Percentiles rank a stretch among this genome's conserved stretches.
phyloP scores from a whole-genome alignment of 2,888 invertebrate genomes.

The Andrena camellia region DNA sequence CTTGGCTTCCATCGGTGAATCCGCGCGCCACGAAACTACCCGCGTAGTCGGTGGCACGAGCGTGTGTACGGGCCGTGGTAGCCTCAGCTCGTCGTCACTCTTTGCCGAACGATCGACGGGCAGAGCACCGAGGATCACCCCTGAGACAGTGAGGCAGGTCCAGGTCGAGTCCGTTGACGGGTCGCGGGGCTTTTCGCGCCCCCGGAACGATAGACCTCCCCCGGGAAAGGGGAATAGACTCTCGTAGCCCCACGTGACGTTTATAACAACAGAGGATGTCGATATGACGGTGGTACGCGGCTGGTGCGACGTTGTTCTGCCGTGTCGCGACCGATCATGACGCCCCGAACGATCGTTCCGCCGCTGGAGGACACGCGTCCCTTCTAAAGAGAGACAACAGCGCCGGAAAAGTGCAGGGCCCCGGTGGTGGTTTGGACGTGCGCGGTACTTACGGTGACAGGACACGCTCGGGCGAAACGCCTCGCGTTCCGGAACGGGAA shows the following conservation, averaged over 20 bases:
- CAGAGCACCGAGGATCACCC: conserved; percentile 30
- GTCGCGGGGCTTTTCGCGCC: not conserved
- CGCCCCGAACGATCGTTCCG: conserved; percentile 29
- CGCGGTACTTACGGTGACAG: conserved; percentile 41
- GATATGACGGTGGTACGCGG: conserved; percentile 36
- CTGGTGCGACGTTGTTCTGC: conserved; percentile 46
- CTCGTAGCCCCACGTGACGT: conserved; percentile 15
- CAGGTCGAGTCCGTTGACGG: conserved; percentile 35
- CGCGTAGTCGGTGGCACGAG: conserved; percentile 40
- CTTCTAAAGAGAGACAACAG: not conserved
- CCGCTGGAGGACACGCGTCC: conserved; percentile 36
- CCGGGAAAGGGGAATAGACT: not conserved
- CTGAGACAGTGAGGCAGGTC: conserved; percentile 58
- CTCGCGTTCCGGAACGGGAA: too few relatives aligned
- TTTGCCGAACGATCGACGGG: conserved; percentile 42
- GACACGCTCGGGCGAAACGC: conserved; percentile 24
- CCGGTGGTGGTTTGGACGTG: conserved; percentile 11
- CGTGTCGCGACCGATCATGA: conserved; percentile 46
- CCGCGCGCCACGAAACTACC: conserved; percentile 58
- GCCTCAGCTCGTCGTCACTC: conserved; percentile 29
- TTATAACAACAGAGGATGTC: conserved; percentile 1
- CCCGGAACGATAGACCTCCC: not conserved
- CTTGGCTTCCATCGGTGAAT: conserved; percentile 67
- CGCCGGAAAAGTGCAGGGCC: conserved; percentile 21
- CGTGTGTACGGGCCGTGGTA: not conserved